phyloP scores from a whole-genome alignment of 2,888 invertebrate species.

The Autographa gamma region DNA sequence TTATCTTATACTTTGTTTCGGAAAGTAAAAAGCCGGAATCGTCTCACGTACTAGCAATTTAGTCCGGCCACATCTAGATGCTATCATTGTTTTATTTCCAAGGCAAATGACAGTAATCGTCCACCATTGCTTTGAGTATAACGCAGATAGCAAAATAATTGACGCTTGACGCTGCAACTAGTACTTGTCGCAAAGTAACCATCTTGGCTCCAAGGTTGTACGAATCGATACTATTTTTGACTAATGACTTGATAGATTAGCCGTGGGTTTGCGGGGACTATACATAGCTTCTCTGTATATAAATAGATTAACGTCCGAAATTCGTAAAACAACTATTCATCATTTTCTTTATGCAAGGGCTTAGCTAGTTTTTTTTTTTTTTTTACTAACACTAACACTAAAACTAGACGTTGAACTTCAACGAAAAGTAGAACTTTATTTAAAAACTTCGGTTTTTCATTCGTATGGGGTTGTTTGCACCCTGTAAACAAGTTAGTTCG shows the following conservation, averaged over 20 bases:
- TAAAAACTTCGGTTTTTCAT: not conserved
- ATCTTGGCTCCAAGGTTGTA: constrained; percentile 28
- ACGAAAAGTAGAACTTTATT: not conserved
- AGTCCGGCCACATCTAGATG: constrained; percentile 32
- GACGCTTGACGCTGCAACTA: constrained; percentile 25
- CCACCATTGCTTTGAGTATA: constrained; percentile 27
- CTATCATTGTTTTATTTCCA: constrained; percentile 48
- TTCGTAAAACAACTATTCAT: not conserved
- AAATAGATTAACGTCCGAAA: not conserved
- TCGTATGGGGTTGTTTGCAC: not conserved
- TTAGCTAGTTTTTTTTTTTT: not conserved
- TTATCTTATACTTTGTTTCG: not conserved
- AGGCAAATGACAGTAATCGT: constrained; percentile 50
- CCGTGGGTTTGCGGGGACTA: not conserved
- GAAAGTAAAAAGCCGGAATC: not conserved
- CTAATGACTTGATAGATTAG: not conserved
- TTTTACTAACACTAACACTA: too few species aligned
- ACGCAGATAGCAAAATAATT: constrained; percentile 50
- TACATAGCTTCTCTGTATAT: not conserved
- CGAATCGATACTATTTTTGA: constrained; percentile 7
- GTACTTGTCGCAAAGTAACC: constrained; percentile 7
- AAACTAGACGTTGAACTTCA: not conserved
- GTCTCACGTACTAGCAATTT: constrained; percentile 50
- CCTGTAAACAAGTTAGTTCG: constrained; percentile 4
- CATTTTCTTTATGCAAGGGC: not conserved